Base-by-base conservation (phyloP, 37 sponge, comb jelly and placozoan genomes). In the Chondrilla cf. caribensis region DNA sequence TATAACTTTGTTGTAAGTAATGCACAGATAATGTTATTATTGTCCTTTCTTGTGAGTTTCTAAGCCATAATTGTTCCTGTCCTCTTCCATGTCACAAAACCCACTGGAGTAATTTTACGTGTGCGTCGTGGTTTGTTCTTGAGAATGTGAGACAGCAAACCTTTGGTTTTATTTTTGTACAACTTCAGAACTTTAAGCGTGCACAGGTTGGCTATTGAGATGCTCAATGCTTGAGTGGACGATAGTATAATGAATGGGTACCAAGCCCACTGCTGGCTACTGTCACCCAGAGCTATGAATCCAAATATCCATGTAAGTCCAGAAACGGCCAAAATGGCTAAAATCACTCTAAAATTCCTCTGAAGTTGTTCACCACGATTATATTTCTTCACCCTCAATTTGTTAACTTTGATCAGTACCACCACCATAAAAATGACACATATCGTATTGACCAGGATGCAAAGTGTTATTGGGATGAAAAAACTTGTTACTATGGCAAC, bases 291-390 rank as follows among this genome's bases (percentile, higher is more conserved):
- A 6, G 85, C 89, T 0, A 84, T 0, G 40, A 84, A 72, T 6
- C 85, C 85, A 73, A 88, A 84, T 22, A 83, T 19, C 87, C 87
- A 87, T 7, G 87, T 82, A 31, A 82, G 26, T 32, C 87, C 87
- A 24, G 79, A 59, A 32, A 60, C 51, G 18, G 57, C 36, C 38
- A 79, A 70, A 0, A 83, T 18, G 19, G 84, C 84, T 0, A 70
- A 19, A 29, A 38, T 38, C 18, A 83, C 64, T 1, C 84, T 66
- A 33, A 87, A n/a, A 35, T 66, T 47, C 3, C 68, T 28, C 51
- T 11, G 11, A 14, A 47, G 51, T 14, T 14, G 51, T 11, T 47
- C 11, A 59, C 60, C 60, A 28, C 60, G 22, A n/a, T 59, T n/a
- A 6, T 59, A 26, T 26, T 59, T 59, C 25, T 26, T 26, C 7